phyloP scores from a whole-genome alignment of 2,888 invertebrate species.

The Cotesia congregata region DNA sequence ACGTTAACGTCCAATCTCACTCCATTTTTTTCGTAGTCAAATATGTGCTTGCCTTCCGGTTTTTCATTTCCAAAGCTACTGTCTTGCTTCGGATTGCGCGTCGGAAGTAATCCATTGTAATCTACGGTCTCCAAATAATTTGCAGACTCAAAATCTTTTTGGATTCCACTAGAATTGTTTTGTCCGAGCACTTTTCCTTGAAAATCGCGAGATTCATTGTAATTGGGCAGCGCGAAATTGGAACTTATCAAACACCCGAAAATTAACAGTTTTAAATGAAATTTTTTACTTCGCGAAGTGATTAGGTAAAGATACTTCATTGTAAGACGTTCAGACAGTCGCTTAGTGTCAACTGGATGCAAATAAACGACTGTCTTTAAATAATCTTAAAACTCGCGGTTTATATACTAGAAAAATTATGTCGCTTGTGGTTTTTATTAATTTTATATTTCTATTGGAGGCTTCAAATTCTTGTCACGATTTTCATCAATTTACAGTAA shows the following conservation, averaged over 20 bases:
- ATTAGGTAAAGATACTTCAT: not conserved
- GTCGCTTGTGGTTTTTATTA: constrained; percentile 54
- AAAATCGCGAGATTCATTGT: not conserved
- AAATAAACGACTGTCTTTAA: constrained; percentile 39
- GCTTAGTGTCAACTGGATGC: constrained; percentile 2
- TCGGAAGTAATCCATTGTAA: no score
- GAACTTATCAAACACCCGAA: not conserved
- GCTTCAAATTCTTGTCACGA: constrained; percentile 61
- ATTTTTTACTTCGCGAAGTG: not conserved
- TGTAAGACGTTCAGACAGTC: not conserved
- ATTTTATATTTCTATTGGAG: constrained; percentile 52
- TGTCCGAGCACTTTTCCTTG: constrained; percentile 13
- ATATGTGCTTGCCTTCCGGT: constrained; percentile 52
- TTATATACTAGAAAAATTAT: constrained; percentile 66
- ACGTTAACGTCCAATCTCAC: constrained; percentile 60
- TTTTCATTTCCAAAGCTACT: constrained; percentile 7
- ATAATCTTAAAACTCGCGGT: constrained; percentile 33
- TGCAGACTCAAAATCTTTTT: no score
- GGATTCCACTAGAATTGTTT: no score
- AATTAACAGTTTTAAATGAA: not conserved
- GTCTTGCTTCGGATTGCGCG: no score
- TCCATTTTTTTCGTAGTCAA: constrained; percentile 61
- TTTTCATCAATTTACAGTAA: constrained; percentile 56
- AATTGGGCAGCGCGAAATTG: not conserved
- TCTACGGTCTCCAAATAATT: no score